Percentiles rank a stretch among this genome's conserved stretches.
These are phyloP conservation scores for Vombatus ursinus DNA, from an alignment of 2,113 vertebrate genomes.

Conservation along the genomic window DNA sequence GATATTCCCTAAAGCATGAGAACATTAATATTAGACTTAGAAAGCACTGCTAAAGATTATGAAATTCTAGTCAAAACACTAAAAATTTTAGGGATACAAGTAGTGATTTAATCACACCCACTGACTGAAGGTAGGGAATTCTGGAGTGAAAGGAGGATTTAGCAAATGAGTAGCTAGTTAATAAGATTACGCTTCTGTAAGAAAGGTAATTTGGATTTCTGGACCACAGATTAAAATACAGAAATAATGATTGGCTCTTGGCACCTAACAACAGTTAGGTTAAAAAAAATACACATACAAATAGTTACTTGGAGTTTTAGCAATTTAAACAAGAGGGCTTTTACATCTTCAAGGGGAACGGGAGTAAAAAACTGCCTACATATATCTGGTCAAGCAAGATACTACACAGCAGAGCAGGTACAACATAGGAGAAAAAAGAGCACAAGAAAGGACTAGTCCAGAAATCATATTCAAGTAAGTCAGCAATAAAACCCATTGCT, in stretches of 20 bases:
- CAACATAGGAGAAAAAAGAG: neutral
- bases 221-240: neutral
- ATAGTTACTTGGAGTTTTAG: neutral
- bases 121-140: neutral
- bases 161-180: neutral
- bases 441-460: neutral
- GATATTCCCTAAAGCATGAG: neutral
- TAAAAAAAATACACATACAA: neutral
- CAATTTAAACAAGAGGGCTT: neutral
- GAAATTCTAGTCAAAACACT: neutral
- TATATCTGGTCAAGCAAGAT: neutral
- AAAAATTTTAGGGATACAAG: neutral
- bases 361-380: neutral
- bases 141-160: neutral
- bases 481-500: too few species aligned
- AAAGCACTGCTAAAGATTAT: neutral
- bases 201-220: neutral
- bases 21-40: neutral
- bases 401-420: neutral
- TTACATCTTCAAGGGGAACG: neutral
- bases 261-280: neutral
- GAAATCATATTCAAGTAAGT: too few species aligned
- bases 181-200: neutral
- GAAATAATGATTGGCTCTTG: neutral
- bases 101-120: neutral